Base-by-base conservation (phyloP, 1,140 invertebrate genomes). In the Drosophila nigrodunni region DNA sequence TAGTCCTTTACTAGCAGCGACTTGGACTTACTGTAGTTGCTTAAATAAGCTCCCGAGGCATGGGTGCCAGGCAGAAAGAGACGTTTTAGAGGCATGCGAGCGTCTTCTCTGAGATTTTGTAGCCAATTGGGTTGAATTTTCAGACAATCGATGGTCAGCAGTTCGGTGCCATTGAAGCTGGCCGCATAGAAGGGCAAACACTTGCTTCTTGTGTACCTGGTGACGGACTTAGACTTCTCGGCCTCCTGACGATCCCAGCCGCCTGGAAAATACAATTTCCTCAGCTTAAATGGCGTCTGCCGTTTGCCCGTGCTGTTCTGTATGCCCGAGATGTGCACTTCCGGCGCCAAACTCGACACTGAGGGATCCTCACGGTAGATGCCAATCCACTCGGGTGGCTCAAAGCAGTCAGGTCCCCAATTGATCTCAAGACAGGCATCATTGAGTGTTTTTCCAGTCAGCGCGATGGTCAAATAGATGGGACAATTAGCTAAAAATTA, bases 121-220 rank as follows among this genome's bases (percentile, higher is more conserved):
- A 96, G 95, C 95, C 95, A 96, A 41, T 93, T 94, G 0, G 95
- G 95, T 77, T 94, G 93, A 10, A 95, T 94, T 74, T 94, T 94
- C 6, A 95, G 80, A 77, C 95, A 96, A 7, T 95, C 93, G 11
- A 92, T 93, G 7, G 93, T 90, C 2, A 94, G 74, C 25, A 94
- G 78, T 9, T 91, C 86, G 8, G 91, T 93, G 44, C 94, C 92
- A 65, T 93, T 93, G 52, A 94, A 94, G 47, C 94, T 93, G 39
- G 93, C 94, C 34, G 94, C 94, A 66, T 93, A 93, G 66, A 92
- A 93, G 18, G 93, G 92, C 52, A 94, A 73, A 50, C 94, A 94
- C 82, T 82, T 87, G 43, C 81, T 80, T 7, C 74, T 85, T 1
- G 78, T 41, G 66, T 91, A 88, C 9, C 54, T 62, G 5, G 68